Conservation (phyloP, 2,888 invertebrate genomes). For the Pyrrhia umbra region DNA sequence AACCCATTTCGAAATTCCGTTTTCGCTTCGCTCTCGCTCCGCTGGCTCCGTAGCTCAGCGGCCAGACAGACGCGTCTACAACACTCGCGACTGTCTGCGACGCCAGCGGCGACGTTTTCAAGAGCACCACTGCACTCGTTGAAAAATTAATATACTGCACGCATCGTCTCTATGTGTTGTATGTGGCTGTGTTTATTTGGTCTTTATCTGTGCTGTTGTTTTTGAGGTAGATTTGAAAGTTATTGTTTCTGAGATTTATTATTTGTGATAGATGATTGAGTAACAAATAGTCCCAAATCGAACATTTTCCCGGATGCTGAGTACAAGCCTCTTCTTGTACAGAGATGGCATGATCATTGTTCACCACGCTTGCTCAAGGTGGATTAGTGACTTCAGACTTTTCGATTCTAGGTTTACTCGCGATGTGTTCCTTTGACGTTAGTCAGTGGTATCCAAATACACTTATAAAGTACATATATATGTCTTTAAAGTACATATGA, state of each 20-base stretch:
- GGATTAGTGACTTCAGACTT: too few species aligned
- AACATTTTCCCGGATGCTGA: too few species aligned
- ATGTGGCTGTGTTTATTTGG: constrained; percentile 46
- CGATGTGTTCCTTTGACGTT: too few species aligned
- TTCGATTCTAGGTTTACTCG: too few species aligned
- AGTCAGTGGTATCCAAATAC: too few species aligned
- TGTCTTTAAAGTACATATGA: too few species aligned
- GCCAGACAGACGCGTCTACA: constrained; percentile 75
- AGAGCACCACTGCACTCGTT: constrained; percentile 78
- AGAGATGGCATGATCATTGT: too few species aligned
- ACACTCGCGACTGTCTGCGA: constrained; percentile 82
- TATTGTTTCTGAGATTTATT: background rate
- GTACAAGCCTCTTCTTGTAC: too few species aligned
- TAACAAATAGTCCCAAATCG: too few species aligned
- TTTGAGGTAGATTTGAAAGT: background rate
- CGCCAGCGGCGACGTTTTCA: constrained; percentile 82
- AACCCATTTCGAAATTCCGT: constrained; percentile 25
- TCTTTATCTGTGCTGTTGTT: constrained; percentile 18
- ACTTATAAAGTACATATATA: too few species aligned
- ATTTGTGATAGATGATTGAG: too few species aligned
- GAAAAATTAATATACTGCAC: constrained; percentile 84
- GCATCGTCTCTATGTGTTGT: constrained; percentile 51
- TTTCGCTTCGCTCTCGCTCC: constrained; percentile 33
- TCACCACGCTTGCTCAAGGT: too few species aligned
- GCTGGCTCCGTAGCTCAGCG: constrained; percentile 62